These are phyloP conservation scores for Pempheris klunzingeri DNA, from an alignment of 2,797 vertebrate genomes.

Conservation along the genomic window DNA sequence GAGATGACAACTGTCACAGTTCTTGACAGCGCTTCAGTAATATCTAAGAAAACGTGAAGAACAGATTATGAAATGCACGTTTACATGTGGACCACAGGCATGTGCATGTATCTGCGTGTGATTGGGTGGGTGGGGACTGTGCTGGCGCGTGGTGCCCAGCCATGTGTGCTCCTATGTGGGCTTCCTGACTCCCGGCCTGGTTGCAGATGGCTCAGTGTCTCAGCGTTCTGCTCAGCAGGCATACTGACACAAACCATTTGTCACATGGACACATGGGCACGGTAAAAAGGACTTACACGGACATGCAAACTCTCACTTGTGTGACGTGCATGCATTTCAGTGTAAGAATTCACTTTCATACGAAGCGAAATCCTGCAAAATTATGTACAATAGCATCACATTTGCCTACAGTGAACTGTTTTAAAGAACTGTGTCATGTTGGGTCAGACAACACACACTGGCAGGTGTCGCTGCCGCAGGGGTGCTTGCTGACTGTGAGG, in stretches of 20 bases:
- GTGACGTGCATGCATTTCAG: neutral
- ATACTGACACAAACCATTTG: constrained; percentile 74
- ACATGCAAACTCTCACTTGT: constrained; percentile 9
- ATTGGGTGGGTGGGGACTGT: constrained; percentile 62
- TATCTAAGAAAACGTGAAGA: neutral
- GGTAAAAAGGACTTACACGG: constrained; percentile 21
- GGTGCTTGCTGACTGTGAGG: constrained; percentile 67
- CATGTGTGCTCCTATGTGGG: constrained; percentile 85
- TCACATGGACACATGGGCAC: constrained; percentile 58
- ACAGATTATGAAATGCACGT: neutral
- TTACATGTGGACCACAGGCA: constrained; percentile 25
- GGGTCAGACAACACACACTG: constrained; percentile 67
- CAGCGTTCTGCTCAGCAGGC: constrained; percentile 75
- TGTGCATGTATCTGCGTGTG: constrained; percentile 54
- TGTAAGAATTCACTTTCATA: neutral
- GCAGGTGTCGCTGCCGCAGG: constrained; percentile 78
- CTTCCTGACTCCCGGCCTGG: constrained; percentile 87
- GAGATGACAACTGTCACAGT: neutral
- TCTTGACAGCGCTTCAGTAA: neutral
- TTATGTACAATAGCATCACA: neutral
- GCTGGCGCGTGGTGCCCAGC: constrained; percentile 76
- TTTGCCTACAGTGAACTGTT: constrained; percentile 35
- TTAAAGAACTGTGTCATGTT: constrained; percentile 47
- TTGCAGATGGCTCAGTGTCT: constrained; percentile 84
- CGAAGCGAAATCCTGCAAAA: neutral